Evolutionary conservation across 2,888 invertebrate genomes (phyloP).

Genomic region (Acleris holmiana): DNA sequence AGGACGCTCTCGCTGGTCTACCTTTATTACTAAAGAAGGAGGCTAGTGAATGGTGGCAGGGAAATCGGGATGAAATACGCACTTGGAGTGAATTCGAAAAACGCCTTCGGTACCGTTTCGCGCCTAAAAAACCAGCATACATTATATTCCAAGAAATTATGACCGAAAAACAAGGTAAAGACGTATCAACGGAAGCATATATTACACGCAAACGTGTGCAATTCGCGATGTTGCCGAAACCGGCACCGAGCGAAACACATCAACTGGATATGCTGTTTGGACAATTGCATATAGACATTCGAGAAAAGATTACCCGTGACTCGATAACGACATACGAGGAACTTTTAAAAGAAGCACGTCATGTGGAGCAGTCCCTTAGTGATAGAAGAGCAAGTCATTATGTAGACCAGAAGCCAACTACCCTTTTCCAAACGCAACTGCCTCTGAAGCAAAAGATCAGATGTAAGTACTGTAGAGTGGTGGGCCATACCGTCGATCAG

Average conservation of each 20-base stretch:
- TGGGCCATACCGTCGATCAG: neutral
- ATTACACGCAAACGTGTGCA: neutral
- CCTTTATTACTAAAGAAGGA: conserved; percentile 1
- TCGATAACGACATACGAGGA: neutral
- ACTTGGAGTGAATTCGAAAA: conserved; percentile 1
- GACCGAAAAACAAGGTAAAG: neutral
- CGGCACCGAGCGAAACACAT: neutral
- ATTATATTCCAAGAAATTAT: neutral
- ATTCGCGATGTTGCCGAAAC: neutral
- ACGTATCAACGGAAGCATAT: neutral
- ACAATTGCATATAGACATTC: conserved; percentile 5
- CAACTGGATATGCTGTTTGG: conserved; percentile 9
- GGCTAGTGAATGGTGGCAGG: neutral
- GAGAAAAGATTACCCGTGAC: conserved; percentile 6
- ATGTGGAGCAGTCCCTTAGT: neutral
- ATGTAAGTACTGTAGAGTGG: neutral
- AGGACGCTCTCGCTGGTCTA: neutral
- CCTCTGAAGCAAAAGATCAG: neutral
- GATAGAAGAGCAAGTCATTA: neutral
- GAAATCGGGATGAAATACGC: neutral
- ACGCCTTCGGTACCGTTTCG: neutral
- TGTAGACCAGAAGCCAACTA: neutral
- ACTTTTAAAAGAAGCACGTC: conserved; percentile 6
- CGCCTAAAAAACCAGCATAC: neutral
- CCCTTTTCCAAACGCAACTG: neutral